phyloP scores from a whole-genome alignment of 2,797 vertebrate genomes.

The Pseudochromis fuscus region DNA sequence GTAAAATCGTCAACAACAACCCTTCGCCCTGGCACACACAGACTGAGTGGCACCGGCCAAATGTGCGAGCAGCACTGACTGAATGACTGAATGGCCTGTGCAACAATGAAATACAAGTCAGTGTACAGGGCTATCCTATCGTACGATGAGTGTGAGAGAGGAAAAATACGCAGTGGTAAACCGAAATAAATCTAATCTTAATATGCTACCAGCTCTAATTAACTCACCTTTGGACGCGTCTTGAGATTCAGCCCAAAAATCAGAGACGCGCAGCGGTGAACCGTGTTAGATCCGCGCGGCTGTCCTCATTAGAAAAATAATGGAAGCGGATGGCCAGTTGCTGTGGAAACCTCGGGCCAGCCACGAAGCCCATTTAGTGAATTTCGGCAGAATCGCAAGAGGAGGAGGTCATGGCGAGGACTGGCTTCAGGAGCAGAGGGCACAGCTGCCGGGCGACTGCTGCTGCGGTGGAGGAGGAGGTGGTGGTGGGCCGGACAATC shows the following conservation, averaged over 20 bases:
- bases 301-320: slow-evolving; percentile 78
- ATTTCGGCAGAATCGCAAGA: slow-evolving; percentile 50
- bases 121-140: background rate
- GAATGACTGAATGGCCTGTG: slow-evolving; percentile 69
- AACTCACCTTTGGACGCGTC: slow-evolving; percentile 82
- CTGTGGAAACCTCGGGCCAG: slow-evolving; percentile 70
- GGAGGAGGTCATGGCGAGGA: slow-evolving; percentile 74
- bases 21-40: slow-evolving; percentile 47
- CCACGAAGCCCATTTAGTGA: slow-evolving; percentile 80
- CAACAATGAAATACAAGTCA: slow-evolving; percentile 76
- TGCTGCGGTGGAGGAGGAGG: background rate
- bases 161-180: slow-evolving; percentile 16
- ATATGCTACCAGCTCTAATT: slow-evolving; percentile 1
- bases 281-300: slow-evolving; percentile 67
- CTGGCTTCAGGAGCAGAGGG: slow-evolving; percentile 59
- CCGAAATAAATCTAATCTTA: background rate
- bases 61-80: slow-evolving; percentile 56
- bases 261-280: slow-evolving; percentile 70
- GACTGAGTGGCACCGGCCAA: slow-evolving; percentile 61
- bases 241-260: slow-evolving; percentile 72
- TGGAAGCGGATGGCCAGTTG: slow-evolving; percentile 63
- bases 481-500: slow-evolving; percentile 55
- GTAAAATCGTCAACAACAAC: slow-evolving; percentile 51
- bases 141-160: slow-evolving; percentile 6
- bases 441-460: slow-evolving; percentile 39